phyloP scores from a whole-genome alignment of 2,113 vertebrate species.

The Silurus meridionalis region DNA sequence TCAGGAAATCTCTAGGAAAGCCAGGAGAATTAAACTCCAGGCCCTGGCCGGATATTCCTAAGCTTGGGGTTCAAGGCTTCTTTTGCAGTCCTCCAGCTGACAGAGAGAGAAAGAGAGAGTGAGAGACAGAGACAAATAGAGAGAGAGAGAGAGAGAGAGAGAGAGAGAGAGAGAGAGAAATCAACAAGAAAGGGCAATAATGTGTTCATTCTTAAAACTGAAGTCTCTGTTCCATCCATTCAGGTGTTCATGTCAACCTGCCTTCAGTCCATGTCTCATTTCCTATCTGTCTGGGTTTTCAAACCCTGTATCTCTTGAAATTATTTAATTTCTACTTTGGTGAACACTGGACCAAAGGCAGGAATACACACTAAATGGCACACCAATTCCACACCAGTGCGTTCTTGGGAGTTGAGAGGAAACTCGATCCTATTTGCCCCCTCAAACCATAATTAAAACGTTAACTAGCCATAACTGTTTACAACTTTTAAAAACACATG shows the following conservation, averaged over 20 bases:
- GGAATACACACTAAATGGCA: not conserved
- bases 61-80: conserved; percentile 46
- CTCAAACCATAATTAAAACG: not conserved
- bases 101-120: not conserved
- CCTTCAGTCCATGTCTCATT: not conserved
- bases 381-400: not conserved
- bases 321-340: not conserved
- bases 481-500: not conserved
- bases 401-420: not conserved
- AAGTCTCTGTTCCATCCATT: conserved; percentile 18
- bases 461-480: not conserved
- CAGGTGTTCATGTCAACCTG: not conserved
- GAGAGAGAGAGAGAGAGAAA: not conserved
- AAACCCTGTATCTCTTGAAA: not conserved
- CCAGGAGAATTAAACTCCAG: conserved; percentile 49
- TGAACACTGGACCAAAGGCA: not conserved
- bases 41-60: conserved; percentile 48
- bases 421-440: not conserved
- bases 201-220: conserved; percentile 28
- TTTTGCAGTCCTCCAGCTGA: conserved; percentile 16
- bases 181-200: not conserved
- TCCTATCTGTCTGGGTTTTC: not conserved
- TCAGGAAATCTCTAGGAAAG: conserved; percentile 58
- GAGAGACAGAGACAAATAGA: not conserved
- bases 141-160: not conserved